Base-by-base conservation (phyloP, 1,140 invertebrate species). In the Diprion similis region DNA sequence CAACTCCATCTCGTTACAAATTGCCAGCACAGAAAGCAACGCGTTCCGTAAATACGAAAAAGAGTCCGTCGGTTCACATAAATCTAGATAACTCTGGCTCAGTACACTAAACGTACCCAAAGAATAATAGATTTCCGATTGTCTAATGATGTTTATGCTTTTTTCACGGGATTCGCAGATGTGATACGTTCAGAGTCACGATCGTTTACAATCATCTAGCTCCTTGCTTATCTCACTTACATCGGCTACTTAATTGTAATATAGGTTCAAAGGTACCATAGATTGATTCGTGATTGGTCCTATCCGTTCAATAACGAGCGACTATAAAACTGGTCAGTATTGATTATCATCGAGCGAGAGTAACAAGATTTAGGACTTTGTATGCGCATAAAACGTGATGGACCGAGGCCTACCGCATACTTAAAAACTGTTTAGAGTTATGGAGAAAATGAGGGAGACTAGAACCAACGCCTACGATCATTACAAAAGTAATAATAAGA, bases 11-110 rank as follows among this genome's bases (percentile, higher is more conserved):
- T 9, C 51, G 51, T 15, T 17, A 59, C 51, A 59, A 59, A 59
- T 17, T 59, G 51, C 51, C 51, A 59, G 4, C 51, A 8, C 51
- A 59, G 51, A 59, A 59, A 59, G 51, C 11, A 9, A 13, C 11
- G n/a, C 51, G 51, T 59, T 59, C 51, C 51, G 51, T 17, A 59
- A 59, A 59, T 17, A 59, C 51, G 51, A 59, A 59, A 59, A 59
- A 15, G 9, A 59, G 51, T 59, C 51, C 51, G 11, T 8, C 51
- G 4, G n/a, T 59, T 59, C n/a, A 13, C 9, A 59, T 17, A 17
- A 9, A 59, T 17, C 11, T 17, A 17, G 51, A 59, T 17, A 59
- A 59, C n/a, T 15, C 51, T 17, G 51, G 51, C 51, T 59, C 51
- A 15, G 51, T 10, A 13, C 51, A 59, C 51, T 59, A 59, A 17